Percentiles rank a stretch among this genome's conserved stretches.
Evolutionary conservation across 1,140 invertebrate species (phyloP).

Genomic region (Macrobrachium nipponense): DNA sequence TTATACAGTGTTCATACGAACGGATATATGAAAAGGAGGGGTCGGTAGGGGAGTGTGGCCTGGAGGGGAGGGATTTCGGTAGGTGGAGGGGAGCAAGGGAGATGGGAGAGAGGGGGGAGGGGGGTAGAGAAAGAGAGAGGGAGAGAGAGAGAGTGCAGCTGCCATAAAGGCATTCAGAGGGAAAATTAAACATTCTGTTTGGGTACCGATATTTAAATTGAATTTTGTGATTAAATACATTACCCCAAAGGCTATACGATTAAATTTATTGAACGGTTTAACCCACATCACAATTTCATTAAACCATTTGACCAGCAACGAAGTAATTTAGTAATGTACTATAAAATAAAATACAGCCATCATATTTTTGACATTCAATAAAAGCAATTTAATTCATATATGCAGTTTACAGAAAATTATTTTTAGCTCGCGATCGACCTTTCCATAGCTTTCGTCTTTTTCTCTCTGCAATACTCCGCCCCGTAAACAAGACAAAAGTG

Average conservation of each 20-base stretch:
- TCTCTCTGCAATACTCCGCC: too few relatives aligned
- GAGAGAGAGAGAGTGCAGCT: background rate
- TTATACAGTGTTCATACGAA: background rate
- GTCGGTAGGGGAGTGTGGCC: background rate
- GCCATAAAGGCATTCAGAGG: background rate
- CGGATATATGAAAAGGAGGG: background rate
- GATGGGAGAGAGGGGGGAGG: background rate
- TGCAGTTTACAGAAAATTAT: too few relatives aligned
- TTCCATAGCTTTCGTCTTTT: too few relatives aligned
- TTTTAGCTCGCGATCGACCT: background rate
- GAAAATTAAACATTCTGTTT: background rate
- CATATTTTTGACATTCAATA: background rate
- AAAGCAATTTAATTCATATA: too few relatives aligned
- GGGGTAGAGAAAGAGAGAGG: background rate
- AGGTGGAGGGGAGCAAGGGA: background rate
- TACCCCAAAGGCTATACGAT: background rate
- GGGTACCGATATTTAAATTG: too few relatives aligned
- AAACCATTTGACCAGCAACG: background rate
- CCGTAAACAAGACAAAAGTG: too few relatives aligned
- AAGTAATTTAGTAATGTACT: background rate
- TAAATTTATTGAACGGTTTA: background rate
- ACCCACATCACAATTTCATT: constrained; percentile 1
- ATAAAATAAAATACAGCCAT: background rate
- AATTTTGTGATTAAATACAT: too few relatives aligned
- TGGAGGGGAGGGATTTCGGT: background rate